Conservation (phyloP, 1,140 invertebrate species). For the Drosophila grimshawi region DNA sequence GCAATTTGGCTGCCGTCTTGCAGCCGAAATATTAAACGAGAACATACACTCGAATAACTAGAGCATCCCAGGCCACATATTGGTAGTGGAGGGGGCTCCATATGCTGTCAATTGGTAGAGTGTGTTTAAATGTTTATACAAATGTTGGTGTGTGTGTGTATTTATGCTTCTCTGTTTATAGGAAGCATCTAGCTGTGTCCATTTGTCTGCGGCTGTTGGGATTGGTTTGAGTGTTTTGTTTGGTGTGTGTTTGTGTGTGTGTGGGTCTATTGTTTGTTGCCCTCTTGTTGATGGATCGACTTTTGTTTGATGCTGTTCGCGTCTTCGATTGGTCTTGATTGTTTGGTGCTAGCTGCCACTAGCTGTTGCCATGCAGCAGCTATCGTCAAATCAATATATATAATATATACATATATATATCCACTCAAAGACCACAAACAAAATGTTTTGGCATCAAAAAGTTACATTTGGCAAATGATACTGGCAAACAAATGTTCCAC, state of each 20-base stretch:
- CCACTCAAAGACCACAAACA: neutral
- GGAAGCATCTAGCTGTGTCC: constrained; percentile 65
- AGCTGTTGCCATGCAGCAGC: constrained; percentile 31
- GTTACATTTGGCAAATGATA: neutral
- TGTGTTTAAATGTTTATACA: constrained; percentile 13
- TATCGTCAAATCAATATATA: constrained; percentile 26
- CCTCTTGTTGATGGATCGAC: constrained; percentile 40
- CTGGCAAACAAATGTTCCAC: neutral
- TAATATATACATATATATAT: neutral
- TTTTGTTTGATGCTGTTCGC: constrained; percentile 25
- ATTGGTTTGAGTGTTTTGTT: constrained; percentile 52
- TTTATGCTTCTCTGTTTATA: constrained; percentile 23
- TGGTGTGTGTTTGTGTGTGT: constrained; percentile 1
- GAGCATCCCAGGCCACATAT: constrained; percentile 41
- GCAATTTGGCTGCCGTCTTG: constrained; percentile 50
- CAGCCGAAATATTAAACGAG: constrained; percentile 29
- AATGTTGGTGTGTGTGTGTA: constrained; percentile 10
- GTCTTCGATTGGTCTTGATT: constrained; percentile 17
- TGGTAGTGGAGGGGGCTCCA: constrained; percentile 29
- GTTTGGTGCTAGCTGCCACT: constrained; percentile 5
- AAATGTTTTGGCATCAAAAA: neutral
- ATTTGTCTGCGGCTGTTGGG: constrained; percentile 66
- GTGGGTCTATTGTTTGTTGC: constrained; percentile 37
- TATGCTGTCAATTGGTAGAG: constrained; percentile 67
- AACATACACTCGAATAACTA: constrained; percentile 29